phyloP scores from a whole-genome alignment of 2,113 vertebrate genomes.

The Myodes glareolus region DNA sequence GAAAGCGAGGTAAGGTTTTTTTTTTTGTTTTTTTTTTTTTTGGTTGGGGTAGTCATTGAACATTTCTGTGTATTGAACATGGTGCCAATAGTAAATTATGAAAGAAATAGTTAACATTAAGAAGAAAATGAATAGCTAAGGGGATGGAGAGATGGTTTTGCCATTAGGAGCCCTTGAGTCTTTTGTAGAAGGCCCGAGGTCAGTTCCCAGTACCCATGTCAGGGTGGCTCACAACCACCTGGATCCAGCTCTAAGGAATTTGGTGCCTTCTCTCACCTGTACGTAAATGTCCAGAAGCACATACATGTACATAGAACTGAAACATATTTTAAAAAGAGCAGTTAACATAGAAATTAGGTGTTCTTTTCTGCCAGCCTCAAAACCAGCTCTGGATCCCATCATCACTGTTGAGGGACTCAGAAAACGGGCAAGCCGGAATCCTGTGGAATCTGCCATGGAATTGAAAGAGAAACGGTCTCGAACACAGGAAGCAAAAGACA shows the following conservation, averaged over 20 bases:
- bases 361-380: slow-evolving; percentile 84
- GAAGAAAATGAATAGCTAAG: not conserved
- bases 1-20: not conserved
- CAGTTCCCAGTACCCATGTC: not conserved
- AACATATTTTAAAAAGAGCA: not conserved
- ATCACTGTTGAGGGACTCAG: slow-evolving; percentile 95
- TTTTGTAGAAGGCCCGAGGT: not conserved
- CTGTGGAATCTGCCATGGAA: slow-evolving; percentile 96
- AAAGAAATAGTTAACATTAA: not conserved
- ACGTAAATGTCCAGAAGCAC: not conserved
- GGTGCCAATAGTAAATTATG: not conserved
- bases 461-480: slow-evolving; percentile 97
- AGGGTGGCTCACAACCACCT: not conserved
- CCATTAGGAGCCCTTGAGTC: not conserved
- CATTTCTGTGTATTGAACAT: not conserved
- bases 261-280: not conserved
- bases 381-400: slow-evolving; percentile 92
- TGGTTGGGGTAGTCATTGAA: not conserved
- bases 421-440: slow-evolving; percentile 92
- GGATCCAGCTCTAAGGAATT: not conserved
- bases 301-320: not conserved
- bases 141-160: not conserved
- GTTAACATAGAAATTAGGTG: not conserved
- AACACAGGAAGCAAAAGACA: slow-evolving; percentile 98
- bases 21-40: slow-evolving; percentile 65